These are phyloP conservation scores for Noctuana brunneofusca DNA, from an alignment of 2,888 invertebrate genomes.

Conservation along the genomic window DNA sequence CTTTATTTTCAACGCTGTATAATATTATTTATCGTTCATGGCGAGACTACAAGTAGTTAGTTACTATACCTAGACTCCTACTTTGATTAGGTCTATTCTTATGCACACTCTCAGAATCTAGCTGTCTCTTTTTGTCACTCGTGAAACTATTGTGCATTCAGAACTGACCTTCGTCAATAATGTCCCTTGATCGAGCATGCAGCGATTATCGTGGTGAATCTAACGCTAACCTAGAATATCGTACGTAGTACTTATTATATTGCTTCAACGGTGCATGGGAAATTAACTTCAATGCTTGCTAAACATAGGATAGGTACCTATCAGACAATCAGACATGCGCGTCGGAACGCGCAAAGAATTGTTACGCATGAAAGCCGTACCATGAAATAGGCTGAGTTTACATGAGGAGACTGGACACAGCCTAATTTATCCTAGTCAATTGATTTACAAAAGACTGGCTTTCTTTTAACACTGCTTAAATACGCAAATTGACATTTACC, in stretches of 20 bases:
- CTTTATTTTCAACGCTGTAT: not conserved
- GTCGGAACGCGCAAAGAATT: conserved; percentile 57
- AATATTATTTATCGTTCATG: conserved; percentile 11
- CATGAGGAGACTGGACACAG: conserved; percentile 56
- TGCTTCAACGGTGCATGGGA: conserved; percentile 38
- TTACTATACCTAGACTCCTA: not conserved
- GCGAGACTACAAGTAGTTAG: not conserved
- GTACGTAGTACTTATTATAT: conserved; percentile 38
- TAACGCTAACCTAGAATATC: conserved; percentile 48
- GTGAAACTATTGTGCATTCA: conserved; percentile 57
- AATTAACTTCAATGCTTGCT: conserved; percentile 45
- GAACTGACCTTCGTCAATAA: conserved; percentile 70
- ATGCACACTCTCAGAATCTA: conserved; percentile 37
- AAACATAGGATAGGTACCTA: conserved; percentile 40
- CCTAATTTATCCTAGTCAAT: conserved; percentile 7
- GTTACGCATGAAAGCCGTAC: conserved; percentile 70
- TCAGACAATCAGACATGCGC: conserved; percentile 45
- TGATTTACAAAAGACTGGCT: conserved; percentile 13
- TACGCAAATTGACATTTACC: not conserved
- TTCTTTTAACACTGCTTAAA: conserved; percentile 10
- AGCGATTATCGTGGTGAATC: conserved; percentile 58
- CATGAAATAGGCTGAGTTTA: conserved; percentile 58
- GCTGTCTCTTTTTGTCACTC: conserved; percentile 49
- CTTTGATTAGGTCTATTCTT: conserved; percentile 20
- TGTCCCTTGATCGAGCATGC: conserved; percentile 58